phyloP scores from a whole-genome alignment of 2,888 invertebrate species.

The Anodontia alba region DNA sequence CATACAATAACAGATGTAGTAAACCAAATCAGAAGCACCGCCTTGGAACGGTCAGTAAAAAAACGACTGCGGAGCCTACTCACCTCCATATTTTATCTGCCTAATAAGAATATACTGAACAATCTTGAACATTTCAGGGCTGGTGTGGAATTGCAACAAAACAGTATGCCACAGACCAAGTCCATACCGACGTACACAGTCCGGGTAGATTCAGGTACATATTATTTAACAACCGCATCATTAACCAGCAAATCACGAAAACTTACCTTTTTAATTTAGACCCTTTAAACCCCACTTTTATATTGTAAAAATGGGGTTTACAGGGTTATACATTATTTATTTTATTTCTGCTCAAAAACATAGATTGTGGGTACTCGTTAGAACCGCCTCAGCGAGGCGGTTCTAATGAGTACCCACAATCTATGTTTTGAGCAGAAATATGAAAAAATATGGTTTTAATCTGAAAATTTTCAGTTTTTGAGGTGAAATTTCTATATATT shows the following conservation, averaged over 20 bases:
- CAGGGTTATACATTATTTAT: constrained; percentile 71
- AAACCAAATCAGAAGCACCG: too few species aligned
- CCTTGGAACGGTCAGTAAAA: too few species aligned
- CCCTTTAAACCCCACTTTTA: too few species aligned
- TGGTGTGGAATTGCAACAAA: constrained; percentile 68
- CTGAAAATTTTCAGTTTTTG: too few species aligned
- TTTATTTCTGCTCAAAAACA: constrained; percentile 65
- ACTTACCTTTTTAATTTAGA: too few species aligned
- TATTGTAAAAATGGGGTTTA: constrained; percentile 62
- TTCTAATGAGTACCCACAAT: constrained; percentile 58
- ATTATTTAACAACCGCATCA: constrained; percentile 39
- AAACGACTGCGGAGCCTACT: too few species aligned
- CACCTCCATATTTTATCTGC: too few species aligned
- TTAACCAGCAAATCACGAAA: constrained; percentile 61
- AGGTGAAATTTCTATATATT: too few species aligned
- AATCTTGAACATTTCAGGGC: constrained; percentile 46
- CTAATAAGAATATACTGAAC: too few species aligned
- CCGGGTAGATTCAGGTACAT: constrained; percentile 71
- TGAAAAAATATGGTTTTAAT: too few species aligned
- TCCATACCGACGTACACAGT: constrained; percentile 71
- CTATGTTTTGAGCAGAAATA: too few species aligned
- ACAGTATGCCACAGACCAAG: constrained; percentile 61
- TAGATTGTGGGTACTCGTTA: constrained; percentile 66
- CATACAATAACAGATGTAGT: too few species aligned
- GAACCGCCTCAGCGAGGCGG: constrained; percentile 62